Evolutionary conservation across 2,888 invertebrate species (phyloP).

Genomic region (Temnothorax rugatulus): DNA sequence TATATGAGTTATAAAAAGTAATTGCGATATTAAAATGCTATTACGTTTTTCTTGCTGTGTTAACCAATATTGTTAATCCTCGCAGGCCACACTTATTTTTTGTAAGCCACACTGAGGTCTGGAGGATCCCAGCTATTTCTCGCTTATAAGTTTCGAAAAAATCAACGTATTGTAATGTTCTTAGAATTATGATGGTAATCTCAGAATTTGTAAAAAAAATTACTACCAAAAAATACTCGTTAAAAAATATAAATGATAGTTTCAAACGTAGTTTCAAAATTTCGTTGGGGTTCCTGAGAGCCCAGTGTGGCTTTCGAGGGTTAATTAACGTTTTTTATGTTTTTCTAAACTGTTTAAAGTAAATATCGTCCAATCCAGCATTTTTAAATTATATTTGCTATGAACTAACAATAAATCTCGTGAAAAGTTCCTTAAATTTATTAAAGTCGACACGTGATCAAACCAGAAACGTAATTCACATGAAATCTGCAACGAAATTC

Average conservation of each 20-base stretch:
- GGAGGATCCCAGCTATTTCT: too few species aligned
- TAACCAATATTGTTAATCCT: neutral
- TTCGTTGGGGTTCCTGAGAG: too few species aligned
- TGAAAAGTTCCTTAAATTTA: neutral
- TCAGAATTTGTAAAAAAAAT: too few species aligned
- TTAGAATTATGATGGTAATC: too few species aligned
- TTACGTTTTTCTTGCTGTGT: neutral
- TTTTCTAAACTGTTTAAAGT: neutral
- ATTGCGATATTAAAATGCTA: neutral
- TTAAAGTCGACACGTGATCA: neutral
- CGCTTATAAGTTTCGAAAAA: too few species aligned
- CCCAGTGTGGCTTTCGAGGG: too few species aligned
- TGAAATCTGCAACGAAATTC: constrained; percentile 18
- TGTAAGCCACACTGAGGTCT: too few species aligned
- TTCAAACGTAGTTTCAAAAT: too few species aligned
- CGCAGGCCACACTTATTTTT: too few species aligned
- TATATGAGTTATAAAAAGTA: neutral
- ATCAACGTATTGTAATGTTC: too few species aligned
- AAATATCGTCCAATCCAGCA: neutral
- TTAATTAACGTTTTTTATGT: neutral
- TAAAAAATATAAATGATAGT: too few species aligned
- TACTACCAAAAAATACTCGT: too few species aligned
- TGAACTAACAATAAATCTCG: neutral
- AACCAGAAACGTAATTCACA: constrained; percentile 1
- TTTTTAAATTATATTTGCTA: neutral